phyloP scores from a whole-genome alignment of 1,140 invertebrate species.

The Sminthurides bifidus region DNA sequence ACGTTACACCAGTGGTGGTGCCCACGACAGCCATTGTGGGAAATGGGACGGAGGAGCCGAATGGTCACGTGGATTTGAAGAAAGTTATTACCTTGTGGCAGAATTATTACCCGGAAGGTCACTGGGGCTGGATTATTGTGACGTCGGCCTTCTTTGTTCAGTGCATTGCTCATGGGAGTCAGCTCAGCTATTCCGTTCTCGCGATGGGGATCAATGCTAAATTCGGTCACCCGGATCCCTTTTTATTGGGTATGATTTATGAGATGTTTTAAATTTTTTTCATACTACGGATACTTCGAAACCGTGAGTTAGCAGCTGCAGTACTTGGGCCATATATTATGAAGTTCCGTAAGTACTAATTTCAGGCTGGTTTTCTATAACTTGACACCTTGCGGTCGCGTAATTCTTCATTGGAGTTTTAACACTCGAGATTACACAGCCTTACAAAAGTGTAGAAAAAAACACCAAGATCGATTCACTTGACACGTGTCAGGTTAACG shows the following conservation, averaged over 20 bases:
- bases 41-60: not conserved
- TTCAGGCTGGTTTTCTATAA: too few relatives aligned
- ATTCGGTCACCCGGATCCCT: constrained; percentile 21
- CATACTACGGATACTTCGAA: too few relatives aligned
- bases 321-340: not conserved
- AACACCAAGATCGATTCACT: too few relatives aligned
- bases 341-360: too few relatives aligned
- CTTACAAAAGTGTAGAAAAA: too few relatives aligned
- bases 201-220: constrained; percentile 4
- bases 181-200: constrained; percentile 41
- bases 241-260: constrained; percentile 26
- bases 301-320: not conserved
- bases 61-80: constrained; percentile 8
- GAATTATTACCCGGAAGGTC: constrained; percentile 40
- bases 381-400: too few relatives aligned
- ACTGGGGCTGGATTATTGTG: constrained; percentile 67
- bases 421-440: too few relatives aligned
- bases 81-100: constrained; percentile 29
- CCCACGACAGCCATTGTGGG: not conserved
- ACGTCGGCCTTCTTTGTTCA: constrained; percentile 52
- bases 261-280: too few relatives aligned
- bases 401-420: too few relatives aligned
- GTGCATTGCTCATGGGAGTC: constrained; percentile 51
- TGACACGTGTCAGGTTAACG: too few relatives aligned
- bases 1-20: too few relatives aligned